phyloP scores from a whole-genome alignment of 2,113 vertebrate genomes.

The Myocastor coypus region DNA sequence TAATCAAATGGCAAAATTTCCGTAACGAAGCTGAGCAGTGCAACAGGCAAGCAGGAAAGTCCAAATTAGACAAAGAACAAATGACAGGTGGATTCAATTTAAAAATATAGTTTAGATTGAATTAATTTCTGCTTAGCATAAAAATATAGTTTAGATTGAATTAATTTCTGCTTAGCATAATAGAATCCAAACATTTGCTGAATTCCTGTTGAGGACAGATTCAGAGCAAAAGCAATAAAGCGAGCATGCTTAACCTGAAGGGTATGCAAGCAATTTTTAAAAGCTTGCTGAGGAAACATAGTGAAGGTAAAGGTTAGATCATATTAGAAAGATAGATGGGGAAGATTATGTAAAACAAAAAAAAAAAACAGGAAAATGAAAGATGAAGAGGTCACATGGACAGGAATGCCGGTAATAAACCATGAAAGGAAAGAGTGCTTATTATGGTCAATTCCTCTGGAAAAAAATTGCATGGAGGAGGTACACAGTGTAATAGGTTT shows the following conservation, averaged over 20 bases:
- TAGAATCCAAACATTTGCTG: not conserved
- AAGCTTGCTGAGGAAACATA: not conserved
- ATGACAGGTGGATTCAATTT: not conserved
- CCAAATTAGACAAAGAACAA: not conserved
- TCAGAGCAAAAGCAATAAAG: not conserved
- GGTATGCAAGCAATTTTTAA: not conserved
- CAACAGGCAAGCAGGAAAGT: not conserved
- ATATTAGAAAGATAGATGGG: not conserved
- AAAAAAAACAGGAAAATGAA: not conserved
- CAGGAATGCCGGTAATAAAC: not conserved
- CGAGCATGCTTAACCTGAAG: not conserved
- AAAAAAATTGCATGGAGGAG: not conserved
- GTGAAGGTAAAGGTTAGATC: not conserved
- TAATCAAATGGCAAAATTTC: not conserved
- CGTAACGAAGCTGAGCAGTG: not conserved
- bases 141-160: constrained; percentile 53
- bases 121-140: constrained; percentile 1
- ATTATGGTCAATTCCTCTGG: not conserved
- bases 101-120: constrained; percentile 49
- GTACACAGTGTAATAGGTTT: not conserved
- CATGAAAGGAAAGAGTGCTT: not conserved
- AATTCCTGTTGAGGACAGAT: constrained; percentile 36
- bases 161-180: not conserved
- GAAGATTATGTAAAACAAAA: not conserved
- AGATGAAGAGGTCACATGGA: not conserved